A percentile compares a stretch with the other conserved stretches of the same genome.
These are phyloP conservation scores for Pheosia gnoma DNA, from an alignment of 2,888 invertebrate genomes.

Conservation along the genomic window DNA sequence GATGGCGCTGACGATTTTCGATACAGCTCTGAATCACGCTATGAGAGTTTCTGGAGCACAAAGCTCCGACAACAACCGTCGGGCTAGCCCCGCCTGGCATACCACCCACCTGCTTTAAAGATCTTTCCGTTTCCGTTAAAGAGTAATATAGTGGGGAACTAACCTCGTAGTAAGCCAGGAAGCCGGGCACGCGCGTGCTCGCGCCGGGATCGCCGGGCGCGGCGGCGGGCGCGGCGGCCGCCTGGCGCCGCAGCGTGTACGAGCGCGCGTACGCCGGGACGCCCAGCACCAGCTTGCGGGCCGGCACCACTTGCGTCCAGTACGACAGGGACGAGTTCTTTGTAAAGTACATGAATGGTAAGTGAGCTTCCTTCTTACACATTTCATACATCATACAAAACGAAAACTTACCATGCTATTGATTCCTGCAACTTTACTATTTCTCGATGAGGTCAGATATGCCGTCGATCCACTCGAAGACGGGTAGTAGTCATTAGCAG, in stretches of 20 bases:
- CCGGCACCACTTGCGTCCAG: conserved; percentile 88
- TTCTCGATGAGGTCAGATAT: conserved; percentile 89
- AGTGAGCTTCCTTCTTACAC: not conserved
- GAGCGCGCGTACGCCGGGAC: conserved; percentile 91
- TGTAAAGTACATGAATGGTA: not conserved
- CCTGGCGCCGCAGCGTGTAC: conserved; percentile 85
- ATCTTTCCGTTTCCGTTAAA: no score
- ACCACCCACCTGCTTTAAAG: no score
- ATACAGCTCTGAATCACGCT: no score
- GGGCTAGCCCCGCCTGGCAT: no score
- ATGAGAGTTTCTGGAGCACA: no score
- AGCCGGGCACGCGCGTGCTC: conserved; percentile 88
- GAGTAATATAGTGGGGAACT: not conserved
- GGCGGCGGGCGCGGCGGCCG: conserved; percentile 82
- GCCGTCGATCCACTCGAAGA: conserved; percentile 89
- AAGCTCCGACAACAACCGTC: no score
- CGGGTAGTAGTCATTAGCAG: conserved; percentile 93
- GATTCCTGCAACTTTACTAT: conserved; percentile 85
- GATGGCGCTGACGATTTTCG: no score
- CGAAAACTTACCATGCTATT: conserved; percentile 88
- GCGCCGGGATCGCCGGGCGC: conserved; percentile 89
- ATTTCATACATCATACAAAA: not conserved
- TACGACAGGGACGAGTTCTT: conserved; percentile 88
- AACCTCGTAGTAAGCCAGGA: conserved; percentile 91
- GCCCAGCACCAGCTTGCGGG: conserved; percentile 88